Evolutionary conservation across 1,140 invertebrate species (phyloP), one percentile per base, ranked within the genome.

Genomic region (Pogonomyrmex californicus): DNA sequence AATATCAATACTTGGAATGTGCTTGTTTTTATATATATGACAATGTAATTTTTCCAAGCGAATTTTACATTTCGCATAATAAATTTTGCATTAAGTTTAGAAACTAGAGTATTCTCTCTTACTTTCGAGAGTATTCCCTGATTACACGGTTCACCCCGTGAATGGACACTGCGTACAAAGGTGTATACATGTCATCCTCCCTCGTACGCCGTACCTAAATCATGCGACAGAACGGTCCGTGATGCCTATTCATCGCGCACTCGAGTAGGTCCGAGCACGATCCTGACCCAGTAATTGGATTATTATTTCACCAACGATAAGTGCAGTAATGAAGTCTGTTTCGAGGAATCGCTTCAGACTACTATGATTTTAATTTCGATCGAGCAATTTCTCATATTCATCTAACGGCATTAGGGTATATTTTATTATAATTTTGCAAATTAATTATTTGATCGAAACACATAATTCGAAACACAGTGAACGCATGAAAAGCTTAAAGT

Each of bases 211-310:
- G 68, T 86, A 56, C 77, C 88, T 87, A 87, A 90, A 89, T 83
- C 88, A 87, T 73, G 71, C 65, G 88, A 79, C 73, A 75, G 88
- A 66, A 85, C 47, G 70, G 68, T 88, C 77, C 78, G 65, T 89
- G 88, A 90, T 68, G 78, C 66, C 88, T 87, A 68, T 78, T 90
- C 85, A 81, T 89, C 73, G 82, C 49, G 71, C 44, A 75, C 75
- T 89, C 87, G 65, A 89, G 79, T 77, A 86, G 76, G 70, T 86
- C 87, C 87, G 54, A 66, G 56, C 62, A 60, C 85, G 83, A 90
- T 89, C 75, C 58, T 70, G 88, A 89, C 86, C 85, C 73, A 75
- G 78, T 89, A 90, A 90, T 90, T 87, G 73, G 73, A 89, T 90
- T 90, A 89, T 87, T 83, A 77, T 85, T 85, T 85, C 47, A 41